phyloP scores from a whole-genome alignment of 2,888 invertebrate genomes.

The Drosophila ustulata region DNA sequence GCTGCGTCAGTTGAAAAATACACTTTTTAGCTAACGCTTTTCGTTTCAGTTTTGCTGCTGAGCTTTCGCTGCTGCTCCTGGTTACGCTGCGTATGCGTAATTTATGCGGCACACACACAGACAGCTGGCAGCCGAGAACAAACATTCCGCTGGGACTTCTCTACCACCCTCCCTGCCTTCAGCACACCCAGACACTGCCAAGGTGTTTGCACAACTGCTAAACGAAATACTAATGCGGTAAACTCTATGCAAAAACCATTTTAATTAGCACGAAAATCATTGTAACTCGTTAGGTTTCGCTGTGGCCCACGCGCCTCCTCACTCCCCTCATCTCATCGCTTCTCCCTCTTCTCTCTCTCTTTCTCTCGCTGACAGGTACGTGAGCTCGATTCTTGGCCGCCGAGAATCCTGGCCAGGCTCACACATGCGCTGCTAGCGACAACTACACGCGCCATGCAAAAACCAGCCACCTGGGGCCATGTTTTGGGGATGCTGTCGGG shows the following conservation, averaged over 20 bases:
- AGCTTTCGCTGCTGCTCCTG: constrained; percentile 11
- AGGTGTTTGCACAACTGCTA: constrained; percentile 76
- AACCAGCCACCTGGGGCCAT: constrained; percentile 10
- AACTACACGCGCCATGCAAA: constrained; percentile 13
- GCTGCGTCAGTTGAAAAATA: constrained; percentile 61
- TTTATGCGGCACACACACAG: constrained; percentile 60
- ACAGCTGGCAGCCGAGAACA: constrained; percentile 34
- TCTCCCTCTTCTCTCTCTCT: neutral
- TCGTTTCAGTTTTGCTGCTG: constrained; percentile 32
- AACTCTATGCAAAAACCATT: constrained; percentile 82
- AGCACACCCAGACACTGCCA: constrained; percentile 46
- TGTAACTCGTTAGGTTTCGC: constrained; percentile 78
- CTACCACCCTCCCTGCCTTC: neutral
- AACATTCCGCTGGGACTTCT: constrained; percentile 48
- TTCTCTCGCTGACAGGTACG: constrained; percentile 31
- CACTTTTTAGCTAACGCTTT: constrained; percentile 57
- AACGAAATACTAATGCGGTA: constrained; percentile 81
- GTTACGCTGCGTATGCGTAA: constrained; percentile 71
- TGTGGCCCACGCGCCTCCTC: constrained; percentile 12
- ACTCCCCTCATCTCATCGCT: neutral
- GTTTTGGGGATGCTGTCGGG: neutral
- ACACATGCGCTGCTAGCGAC: constrained; percentile 15
- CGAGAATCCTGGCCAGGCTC: constrained; percentile 26
- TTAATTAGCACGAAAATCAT: constrained; percentile 81
- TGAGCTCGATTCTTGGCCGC: constrained; percentile 42